Conservation (phyloP, 2,888 invertebrate genomes). For the Empis livida region DNA sequence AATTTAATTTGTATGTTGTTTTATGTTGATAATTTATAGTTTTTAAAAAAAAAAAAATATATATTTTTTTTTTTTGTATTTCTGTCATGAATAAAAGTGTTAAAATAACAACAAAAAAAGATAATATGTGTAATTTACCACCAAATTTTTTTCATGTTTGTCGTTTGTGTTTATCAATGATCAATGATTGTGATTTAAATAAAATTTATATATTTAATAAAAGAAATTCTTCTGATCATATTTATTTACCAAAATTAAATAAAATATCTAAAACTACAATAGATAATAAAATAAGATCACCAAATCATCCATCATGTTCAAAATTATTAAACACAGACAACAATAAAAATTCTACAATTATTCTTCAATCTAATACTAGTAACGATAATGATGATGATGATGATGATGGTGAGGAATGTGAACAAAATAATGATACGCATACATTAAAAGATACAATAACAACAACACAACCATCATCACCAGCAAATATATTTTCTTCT, state of each 20-base stretch:
- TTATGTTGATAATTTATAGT: too few relatives aligned
- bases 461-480: too few relatives aligned
- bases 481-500: constrained; percentile 1
- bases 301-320: neutral
- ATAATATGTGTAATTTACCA: constrained; percentile 83
- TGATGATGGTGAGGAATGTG: neutral
- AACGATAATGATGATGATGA: neutral
- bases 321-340: neutral
- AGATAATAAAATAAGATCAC: constrained; percentile 1
- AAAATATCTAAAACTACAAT: neutral
- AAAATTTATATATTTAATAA: constrained; percentile 34
- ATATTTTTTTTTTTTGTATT: too few relatives aligned
- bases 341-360: neutral
- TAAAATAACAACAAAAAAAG: neutral
- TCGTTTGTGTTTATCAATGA: constrained; percentile 81
- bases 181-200: constrained; percentile 59
- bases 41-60: too few relatives aligned
- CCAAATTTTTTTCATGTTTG: constrained; percentile 87
- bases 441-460: constrained; percentile 2
- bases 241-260: neutral
- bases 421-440: constrained; percentile 1
- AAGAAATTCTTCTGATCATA: too few relatives aligned
- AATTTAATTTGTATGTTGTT: too few relatives aligned
- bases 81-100: too few relatives aligned
- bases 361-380: neutral